phyloP scores from a whole-genome alignment of 2,797 vertebrate genomes.

The Halcyon badia region DNA sequence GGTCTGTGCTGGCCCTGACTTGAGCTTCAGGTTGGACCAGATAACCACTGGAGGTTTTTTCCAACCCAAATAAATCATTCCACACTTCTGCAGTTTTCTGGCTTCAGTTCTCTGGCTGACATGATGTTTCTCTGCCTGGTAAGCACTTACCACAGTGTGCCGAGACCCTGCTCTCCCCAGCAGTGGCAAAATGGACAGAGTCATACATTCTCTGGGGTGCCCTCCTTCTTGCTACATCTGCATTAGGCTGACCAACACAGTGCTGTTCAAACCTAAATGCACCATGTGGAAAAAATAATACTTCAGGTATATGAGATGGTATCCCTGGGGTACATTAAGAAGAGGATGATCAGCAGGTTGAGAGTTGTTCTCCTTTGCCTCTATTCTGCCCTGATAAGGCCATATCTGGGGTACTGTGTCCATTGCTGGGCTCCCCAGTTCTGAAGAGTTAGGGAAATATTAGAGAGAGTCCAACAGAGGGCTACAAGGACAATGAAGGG shows the following conservation, averaged over 20 bases:
- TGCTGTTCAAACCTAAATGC: not conserved
- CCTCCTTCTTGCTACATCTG: not conserved
- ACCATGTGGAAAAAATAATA: not conserved
- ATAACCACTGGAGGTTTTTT: fast-evolving
- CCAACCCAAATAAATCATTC: not conserved
- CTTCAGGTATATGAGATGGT: not conserved
- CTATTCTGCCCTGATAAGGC: too few species aligned
- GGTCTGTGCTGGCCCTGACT: not conserved
- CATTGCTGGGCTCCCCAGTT: too few species aligned
- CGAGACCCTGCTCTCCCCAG: not conserved
- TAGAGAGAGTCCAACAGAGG: too few species aligned
- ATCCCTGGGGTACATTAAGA: too few species aligned
- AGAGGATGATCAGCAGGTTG: too few species aligned
- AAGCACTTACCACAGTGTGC: not conserved
- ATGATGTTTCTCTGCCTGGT: not conserved
- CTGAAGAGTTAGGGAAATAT: too few species aligned
- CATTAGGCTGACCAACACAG: not conserved
- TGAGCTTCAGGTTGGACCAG: not conserved
- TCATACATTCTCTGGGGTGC: not conserved
- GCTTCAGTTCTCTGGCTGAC: not conserved
- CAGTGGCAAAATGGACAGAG: not conserved
- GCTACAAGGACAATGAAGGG: too few species aligned
- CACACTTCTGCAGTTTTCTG: not conserved
- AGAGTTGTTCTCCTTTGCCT: too few species aligned
- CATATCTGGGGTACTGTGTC: too few species aligned